Base-by-base conservation (phyloP, 2,888 invertebrate species). In the Seira ritae region DNA sequence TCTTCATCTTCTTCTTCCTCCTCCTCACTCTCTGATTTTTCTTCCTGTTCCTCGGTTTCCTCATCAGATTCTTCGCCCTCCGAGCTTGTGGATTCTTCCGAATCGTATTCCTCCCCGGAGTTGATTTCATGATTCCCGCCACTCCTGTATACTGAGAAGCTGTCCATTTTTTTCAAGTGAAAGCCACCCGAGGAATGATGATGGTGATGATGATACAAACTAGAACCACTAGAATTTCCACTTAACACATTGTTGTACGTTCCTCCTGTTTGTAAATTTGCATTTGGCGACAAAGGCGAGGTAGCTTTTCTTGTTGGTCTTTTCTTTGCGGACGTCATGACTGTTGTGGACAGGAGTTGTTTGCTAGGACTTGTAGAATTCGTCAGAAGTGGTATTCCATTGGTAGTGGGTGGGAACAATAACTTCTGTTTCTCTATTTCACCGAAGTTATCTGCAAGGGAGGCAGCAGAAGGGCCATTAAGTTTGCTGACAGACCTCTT, bases 131-230 rank as follows among this genome's bases (percentile, higher is more conserved):
- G 76, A 8, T 86, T 85, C 0, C 84, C 86, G 12, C 86, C 85
- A 77, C 90, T 90, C 24, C 92, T 89, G 85, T 92, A 92, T 37
- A 91, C 90, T 86, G 91, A 91, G 88, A 92, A 92, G 84, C 92
- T 92, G 79, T 92, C 92, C 6, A 72, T 24, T 55, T 60, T 80
- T 23, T 77, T 80, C 24, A 73, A 42, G 15, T 65, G 74, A 0
- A 67, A 42, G 46, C 37, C 17, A 55, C 55, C 15, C 6, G 73
- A 46, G 37, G 12, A 0, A 79, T 31, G 2, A 31, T 31, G 31
- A 31, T 31, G 31, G 8, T 31, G 2, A 31, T 31, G 31, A 31
- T 31, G 31, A 31, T 2, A 31, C 31, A 31, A 8, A n/a, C n/a
- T n/a, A 31, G 31, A 31, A 31, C 8, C 31, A 31, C 31, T 31